Conservation (phyloP, 2,113 vertebrate genomes). For the Dolichotis patagonum region DNA sequence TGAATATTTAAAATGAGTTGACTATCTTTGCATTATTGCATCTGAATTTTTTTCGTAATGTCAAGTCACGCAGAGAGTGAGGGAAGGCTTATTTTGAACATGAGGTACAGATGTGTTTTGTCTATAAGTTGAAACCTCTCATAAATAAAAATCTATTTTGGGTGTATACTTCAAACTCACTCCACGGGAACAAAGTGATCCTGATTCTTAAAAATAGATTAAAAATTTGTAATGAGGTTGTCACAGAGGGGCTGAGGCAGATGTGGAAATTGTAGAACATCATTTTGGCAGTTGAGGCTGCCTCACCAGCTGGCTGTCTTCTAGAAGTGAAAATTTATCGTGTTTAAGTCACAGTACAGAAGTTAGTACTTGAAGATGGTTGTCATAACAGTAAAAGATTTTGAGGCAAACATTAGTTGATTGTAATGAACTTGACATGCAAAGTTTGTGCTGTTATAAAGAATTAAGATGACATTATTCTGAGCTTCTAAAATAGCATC, state of each 20-base stretch:
- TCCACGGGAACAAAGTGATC: conserved; percentile 45
- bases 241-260: conserved; percentile 42
- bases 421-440: conserved; percentile 44
- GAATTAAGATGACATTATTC: conserved; percentile 59
- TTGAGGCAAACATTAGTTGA: conserved; percentile 66
- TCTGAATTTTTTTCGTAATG: conserved; percentile 60
- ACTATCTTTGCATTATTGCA: conserved; percentile 62
- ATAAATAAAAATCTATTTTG: conserved; percentile 5
- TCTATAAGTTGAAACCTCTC: not conserved
- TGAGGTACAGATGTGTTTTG: not conserved
- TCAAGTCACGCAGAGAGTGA: conserved; percentile 48
- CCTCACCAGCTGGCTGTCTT: conserved; percentile 69
- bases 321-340: conserved; percentile 59
- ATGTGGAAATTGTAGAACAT: conserved; percentile 72
- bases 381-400: conserved; percentile 71
- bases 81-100: not conserved
- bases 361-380: conserved; percentile 63
- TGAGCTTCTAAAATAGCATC: conserved; percentile 48
- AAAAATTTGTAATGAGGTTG: conserved; percentile 45
- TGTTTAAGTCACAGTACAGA: conserved; percentile 60
- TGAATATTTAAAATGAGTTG: conserved; percentile 77
- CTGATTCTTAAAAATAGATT: conserved; percentile 44
- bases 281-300: conserved; percentile 42
- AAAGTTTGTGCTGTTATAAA: not conserved
- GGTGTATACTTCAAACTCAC: not conserved